Conservation (phyloP, 2,113 vertebrate genomes). For the Lathamus discolor region DNA sequence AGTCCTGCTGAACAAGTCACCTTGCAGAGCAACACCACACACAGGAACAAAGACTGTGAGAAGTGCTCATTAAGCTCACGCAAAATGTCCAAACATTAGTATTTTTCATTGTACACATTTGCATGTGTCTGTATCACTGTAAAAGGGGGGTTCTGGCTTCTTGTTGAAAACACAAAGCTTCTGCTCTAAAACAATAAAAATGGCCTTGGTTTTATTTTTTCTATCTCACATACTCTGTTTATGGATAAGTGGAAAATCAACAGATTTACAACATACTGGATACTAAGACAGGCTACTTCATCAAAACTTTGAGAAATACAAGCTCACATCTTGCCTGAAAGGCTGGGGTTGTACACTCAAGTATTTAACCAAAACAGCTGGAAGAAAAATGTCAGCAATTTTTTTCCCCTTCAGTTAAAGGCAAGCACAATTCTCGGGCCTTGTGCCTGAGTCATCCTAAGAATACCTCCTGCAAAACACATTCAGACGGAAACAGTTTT, state of each 20-base stretch:
- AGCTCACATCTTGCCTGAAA: background rate
- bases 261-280: background rate
- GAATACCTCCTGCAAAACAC: conserved; percentile 34
- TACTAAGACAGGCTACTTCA: background rate
- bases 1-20: background rate
- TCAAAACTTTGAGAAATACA: background rate
- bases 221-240: background rate
- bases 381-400: background rate
- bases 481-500: background rate
- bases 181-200: background rate
- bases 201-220: background rate
- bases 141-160: background rate
- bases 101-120: background rate
- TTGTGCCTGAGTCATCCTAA: conserved; percentile 11
- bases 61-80: background rate
- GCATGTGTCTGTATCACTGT: background rate
- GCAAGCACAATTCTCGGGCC: background rate
- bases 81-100: background rate
- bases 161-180: background rate
- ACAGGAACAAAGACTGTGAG: background rate
- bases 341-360: background rate
- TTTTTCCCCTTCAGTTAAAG: background rate
- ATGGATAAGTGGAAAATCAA: background rate
- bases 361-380: conserved; percentile 5
- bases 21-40: background rate